Conservation (phyloP, 2,113 vertebrate genomes). For the Leptobrachium ailaonicum region DNA sequence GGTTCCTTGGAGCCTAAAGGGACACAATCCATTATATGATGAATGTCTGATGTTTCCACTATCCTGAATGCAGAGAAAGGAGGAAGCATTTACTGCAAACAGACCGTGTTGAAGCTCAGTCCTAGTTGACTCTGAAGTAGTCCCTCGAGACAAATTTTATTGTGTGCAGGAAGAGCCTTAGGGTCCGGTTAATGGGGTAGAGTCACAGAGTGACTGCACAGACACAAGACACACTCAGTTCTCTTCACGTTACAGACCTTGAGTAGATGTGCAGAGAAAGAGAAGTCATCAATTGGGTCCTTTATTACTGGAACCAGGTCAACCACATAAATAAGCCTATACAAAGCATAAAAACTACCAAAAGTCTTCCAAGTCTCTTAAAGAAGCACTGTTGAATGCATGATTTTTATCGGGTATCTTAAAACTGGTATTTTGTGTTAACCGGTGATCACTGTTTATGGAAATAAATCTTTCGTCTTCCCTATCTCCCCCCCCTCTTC, state of each 20-base stretch:
- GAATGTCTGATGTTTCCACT: conserved; percentile 13
- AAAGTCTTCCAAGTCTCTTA: too few relatives aligned
- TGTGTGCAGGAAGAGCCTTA: conserved; percentile 7
- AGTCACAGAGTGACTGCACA: background rate
- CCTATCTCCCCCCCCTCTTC: too few relatives aligned
- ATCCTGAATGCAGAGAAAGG: conserved; percentile 24
- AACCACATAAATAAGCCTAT: background rate
- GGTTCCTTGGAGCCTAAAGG: conserved; percentile 11
- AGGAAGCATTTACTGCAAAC: conserved; percentile 19
- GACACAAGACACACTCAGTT: background rate
- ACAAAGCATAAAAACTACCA: background rate
- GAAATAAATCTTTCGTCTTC: too few relatives aligned
- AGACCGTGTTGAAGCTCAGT: conserved; percentile 24
- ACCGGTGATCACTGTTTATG: too few relatives aligned
- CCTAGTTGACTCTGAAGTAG: conserved; percentile 6
- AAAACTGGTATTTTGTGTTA: too few relatives aligned
- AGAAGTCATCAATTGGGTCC: background rate
- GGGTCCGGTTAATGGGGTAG: conserved; percentile 8
- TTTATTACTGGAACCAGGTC: conserved; percentile 12
- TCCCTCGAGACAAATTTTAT: conserved; percentile 16
- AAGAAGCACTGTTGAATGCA: too few relatives aligned
- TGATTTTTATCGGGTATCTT: too few relatives aligned
- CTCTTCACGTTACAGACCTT: background rate
- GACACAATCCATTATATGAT: conserved; percentile 21
- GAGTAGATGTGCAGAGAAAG: background rate